phyloP scores from a whole-genome alignment of 2,113 vertebrate species.

The Fregata magnificens region DNA sequence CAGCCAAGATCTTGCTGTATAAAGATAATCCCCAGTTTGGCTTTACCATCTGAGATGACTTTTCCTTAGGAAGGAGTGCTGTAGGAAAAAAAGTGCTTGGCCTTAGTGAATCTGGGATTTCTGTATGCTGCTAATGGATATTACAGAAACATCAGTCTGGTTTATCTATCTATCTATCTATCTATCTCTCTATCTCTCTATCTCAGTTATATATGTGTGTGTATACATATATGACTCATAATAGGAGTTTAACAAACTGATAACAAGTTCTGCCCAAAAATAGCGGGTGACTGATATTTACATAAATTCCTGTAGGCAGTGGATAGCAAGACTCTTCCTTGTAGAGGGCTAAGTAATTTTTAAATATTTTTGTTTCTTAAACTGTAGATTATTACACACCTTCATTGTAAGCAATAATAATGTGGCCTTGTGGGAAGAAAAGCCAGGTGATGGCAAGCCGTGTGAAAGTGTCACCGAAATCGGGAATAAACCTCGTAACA shows the following conservation, averaged over 20 bases:
- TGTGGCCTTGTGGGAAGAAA: not conserved
- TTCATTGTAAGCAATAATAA: not conserved
- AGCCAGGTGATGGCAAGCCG: not conserved
- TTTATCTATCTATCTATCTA: too few species aligned
- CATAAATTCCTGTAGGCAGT: not conserved
- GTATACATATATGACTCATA: not conserved
- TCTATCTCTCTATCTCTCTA: not conserved
- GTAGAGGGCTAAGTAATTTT: not conserved
- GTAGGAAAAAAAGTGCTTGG: not conserved
- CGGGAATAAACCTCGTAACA: too few species aligned
- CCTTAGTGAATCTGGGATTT: not conserved
- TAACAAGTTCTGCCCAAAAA: not conserved
- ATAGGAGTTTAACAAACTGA: not conserved
- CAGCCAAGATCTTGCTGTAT: slow-evolving; percentile 19
- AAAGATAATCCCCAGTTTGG: slow-evolving; percentile 28
- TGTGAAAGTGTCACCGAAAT: too few species aligned
- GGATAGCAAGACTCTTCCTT: not conserved
- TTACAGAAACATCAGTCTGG: not conserved
- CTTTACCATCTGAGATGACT: not conserved
- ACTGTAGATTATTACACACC: not conserved
- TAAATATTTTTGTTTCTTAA: not conserved
- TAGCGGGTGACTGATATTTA: not conserved
- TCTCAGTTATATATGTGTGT: not conserved
- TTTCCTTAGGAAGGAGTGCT: not conserved
- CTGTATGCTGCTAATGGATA: not conserved